Evolutionary conservation across 2,797 vertebrate genomes (phyloP), one percentile per base, ranked within the genome.

Genomic region (Cossypha heuglini): DNA sequence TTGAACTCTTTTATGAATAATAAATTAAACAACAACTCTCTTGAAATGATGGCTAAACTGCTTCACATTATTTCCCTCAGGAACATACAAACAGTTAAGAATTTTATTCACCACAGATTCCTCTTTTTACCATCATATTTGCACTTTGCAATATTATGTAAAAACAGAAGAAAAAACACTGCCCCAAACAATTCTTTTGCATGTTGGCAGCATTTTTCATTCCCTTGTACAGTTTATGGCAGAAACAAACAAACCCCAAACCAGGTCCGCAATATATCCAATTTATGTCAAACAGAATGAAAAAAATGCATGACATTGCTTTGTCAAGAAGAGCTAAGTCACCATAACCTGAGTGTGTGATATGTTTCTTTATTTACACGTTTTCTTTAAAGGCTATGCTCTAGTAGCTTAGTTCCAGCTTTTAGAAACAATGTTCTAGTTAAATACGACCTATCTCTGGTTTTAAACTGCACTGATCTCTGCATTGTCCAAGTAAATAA

Each of bases 1-100:
- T 35, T 51, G 51, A 87, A 52, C 64, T 86, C 58, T 91, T 92
- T 87, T 80, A 48, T 95, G 68, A 95, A 86, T 90, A 86, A 68
- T 86, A 86, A 88, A 91, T 87, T 77, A 89, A 86, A 78, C 2
- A 5, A 59, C n/a, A 77, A 25, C 57, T 38, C 24, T 63, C 33
- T 55, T 88, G 81, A 95, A 91, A n/a, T n/a, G 57, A 72, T 84
- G 37, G 61, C 69, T 92, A 61, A 48, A 86, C 81, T 94, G 57
- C 52, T 90, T 87, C 48, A 37, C 16, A 13, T 67, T 82, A 26
- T 91, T 83, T 91, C 90, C 42, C 43, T 82, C 33, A 55, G 85
- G 72, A 88, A 43, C 33, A 51, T 66, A 26, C 9, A 55, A 40
- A 66, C 29, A 67, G 46, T 74, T 93, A 55, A 75, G 51, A 26